Base-by-base conservation (phyloP, 2,797 vertebrate genomes). In the Scomberomorus guttatus region DNA sequence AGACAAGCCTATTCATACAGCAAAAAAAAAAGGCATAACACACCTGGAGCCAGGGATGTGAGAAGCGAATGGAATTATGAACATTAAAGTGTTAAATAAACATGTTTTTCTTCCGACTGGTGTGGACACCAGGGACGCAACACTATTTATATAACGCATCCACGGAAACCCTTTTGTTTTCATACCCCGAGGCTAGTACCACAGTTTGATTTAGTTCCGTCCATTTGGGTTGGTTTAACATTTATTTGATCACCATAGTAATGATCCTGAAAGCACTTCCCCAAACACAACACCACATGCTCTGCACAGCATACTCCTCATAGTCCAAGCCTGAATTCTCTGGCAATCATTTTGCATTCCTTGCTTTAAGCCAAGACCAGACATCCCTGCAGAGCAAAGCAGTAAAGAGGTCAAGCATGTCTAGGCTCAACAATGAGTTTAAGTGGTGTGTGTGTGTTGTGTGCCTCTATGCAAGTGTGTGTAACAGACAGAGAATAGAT, bases 281-380 rank as follows among this genome's bases (percentile, higher is more conserved):
- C 68, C 71, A 81, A 82, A 87, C 74, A 91, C 69, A 75, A 56
- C 66, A 50, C 46, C 58, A 77, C 81, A 82, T 39, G 63, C 63
- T 70, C 72, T 25, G 51, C 61, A 79, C 80, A 62, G 80, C 67
- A 82, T 63, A 44, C 84, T 85, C 72, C 55, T 75, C 77, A 69
- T 72, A 79, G 65, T 81, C 85, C 65, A 79, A 73, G 83, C 84
- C 85, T 80, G 80, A 68, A 82, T 85, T 86, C 76, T 84, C 86
- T 91, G 92, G 87, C 89, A 90, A 37, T 71, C 80, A 64, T 81
- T 81, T 60, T 75, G 73, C 91, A 90, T 92, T 93, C 92, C 79
- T 90, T 77, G 69, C 86, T 87, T 85, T 66, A 81, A 79, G 75
- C 88, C 73, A 88, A 86, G 86, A 85, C 80, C 87, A 94, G 90